phyloP scores from a whole-genome alignment of 2,113 vertebrate species.

The Dendropsophus ebraccatus region DNA sequence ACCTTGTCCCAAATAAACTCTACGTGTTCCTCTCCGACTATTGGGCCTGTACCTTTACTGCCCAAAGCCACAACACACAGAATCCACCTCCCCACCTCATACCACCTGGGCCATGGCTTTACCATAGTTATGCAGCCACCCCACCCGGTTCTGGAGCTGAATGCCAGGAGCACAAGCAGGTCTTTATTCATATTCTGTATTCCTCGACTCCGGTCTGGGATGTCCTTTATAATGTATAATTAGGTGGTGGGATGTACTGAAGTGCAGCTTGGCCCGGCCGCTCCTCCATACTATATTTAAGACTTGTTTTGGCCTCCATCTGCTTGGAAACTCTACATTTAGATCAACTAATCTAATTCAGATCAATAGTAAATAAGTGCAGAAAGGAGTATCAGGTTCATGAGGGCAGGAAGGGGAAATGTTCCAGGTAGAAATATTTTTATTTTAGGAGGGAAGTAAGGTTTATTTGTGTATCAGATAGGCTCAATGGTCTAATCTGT shows the following conservation, averaged over 20 bases:
- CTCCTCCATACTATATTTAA: constrained; percentile 33
- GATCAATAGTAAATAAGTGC: constrained; percentile 21
- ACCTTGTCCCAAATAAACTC: neutral
- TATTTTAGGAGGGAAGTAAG: neutral
- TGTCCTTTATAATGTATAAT: constrained; percentile 26
- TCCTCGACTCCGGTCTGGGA: constrained; percentile 38
- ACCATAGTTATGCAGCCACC: constrained; percentile 25
- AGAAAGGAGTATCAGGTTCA: neutral
- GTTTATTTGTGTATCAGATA: constrained; percentile 9
- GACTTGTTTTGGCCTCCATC: neutral
- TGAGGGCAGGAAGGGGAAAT: neutral
- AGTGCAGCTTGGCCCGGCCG: neutral
- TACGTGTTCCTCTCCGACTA: neutral
- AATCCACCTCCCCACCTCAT: neutral
- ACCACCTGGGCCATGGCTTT: neutral
- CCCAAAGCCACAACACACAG: neutral
- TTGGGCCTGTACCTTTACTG: neutral
- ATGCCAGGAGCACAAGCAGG: neutral
- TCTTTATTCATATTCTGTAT: constrained; percentile 14
- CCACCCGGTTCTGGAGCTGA: neutral
- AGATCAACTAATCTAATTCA: constrained; percentile 34
- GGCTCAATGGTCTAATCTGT: neutral
- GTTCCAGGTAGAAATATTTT: neutral
- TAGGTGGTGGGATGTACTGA: constrained; percentile 20
- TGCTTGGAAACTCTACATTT: constrained; percentile 28